Base-by-base conservation (phyloP, 2,888 invertebrate species). In the Polymixis flavicincta region DNA sequence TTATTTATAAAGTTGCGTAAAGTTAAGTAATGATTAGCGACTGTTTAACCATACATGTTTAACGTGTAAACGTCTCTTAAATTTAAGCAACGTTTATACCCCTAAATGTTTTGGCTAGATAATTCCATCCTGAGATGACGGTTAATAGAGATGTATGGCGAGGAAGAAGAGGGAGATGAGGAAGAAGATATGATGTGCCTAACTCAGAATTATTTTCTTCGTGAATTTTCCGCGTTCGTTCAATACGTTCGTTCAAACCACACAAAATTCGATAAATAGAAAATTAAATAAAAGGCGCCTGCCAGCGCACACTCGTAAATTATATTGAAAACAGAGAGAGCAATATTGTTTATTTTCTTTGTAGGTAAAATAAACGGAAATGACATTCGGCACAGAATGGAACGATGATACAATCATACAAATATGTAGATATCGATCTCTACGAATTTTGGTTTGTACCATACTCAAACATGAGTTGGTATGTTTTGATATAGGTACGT, bases 301-400 rank as follows among this genome's bases (percentile, higher is more conserved):
- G 48, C 52, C 28, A 22, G 54, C 48, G 11, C 28, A 25, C 37
- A 28, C 45, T 77, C 78, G 54, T 79, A 79, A 83, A 83, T 83
- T 65, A 77, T 55, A 79, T 68, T 68, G 83, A 77, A 77, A 77
- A 77, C 37, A 57, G 32, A 67, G 59, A 63, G 28, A 64, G 37
- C 17, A 78, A 78, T 78, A 32, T 68, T 71, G 32, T 71, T 78
- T 57, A 48, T 78, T 54, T 76, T 83, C 67, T 83, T 59, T 71
- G 48, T 45, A n/a, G 48, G 67, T 28, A 52, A 80, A 78, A 76
- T 74, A 84, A 60, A 71, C 55, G 67, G 61, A 80, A 73, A 80
- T 84, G 55, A 63, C 67, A 68, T 74, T 71, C 74, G 52, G 48
- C 42, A 71, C 32, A 59, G 6, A 65, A 52, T 42, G 19, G 48